These are phyloP conservation scores for Grammomys surdaster DNA, from an alignment of 2,113 vertebrate species.

Conservation along the genomic window DNA sequence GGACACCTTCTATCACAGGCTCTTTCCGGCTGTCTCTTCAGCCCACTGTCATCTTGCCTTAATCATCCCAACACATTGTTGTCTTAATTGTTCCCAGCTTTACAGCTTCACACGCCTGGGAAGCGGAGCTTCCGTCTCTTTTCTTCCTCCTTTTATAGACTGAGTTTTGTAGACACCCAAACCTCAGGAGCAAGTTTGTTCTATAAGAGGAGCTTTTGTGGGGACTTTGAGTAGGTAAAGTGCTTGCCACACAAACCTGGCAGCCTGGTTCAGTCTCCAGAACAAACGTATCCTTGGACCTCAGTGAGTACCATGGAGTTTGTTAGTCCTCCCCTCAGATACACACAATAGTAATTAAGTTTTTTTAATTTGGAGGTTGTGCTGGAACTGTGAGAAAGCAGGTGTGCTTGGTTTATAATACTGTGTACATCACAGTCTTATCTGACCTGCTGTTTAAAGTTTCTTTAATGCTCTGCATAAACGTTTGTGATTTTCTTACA, in stretches of 20 bases:
- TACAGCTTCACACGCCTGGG: not conserved
- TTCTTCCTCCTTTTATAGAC: not conserved
- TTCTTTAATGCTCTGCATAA: slow-evolving; percentile 6
- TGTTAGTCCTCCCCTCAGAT: not conserved
- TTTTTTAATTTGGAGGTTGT: not conserved
- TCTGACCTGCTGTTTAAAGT: not conserved
- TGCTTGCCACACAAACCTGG: not conserved
- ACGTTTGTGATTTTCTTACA: slow-evolving; percentile 21
- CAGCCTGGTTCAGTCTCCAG: not conserved
- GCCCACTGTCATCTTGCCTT: slow-evolving; percentile 29
- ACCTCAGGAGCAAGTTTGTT: slow-evolving; percentile 29
- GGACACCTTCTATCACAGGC: not conserved
- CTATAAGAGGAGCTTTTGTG: slow-evolving; percentile 17
- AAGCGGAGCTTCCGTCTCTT: not conserved
- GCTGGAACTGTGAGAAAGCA: not conserved
- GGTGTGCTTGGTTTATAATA: not conserved
- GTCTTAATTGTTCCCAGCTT: slow-evolving; percentile 45
- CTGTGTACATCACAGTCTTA: not conserved
- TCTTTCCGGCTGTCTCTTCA: not conserved
- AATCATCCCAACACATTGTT: not conserved
- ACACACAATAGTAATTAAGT: not conserved
- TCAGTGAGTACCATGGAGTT: not conserved
- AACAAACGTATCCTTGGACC: not conserved
- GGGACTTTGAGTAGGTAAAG: not conserved
- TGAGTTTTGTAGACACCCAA: not conserved